These are phyloP conservation scores for Campaea margaritaria DNA, from an alignment of 2,888 invertebrate genomes.

Conservation along the genomic window DNA sequence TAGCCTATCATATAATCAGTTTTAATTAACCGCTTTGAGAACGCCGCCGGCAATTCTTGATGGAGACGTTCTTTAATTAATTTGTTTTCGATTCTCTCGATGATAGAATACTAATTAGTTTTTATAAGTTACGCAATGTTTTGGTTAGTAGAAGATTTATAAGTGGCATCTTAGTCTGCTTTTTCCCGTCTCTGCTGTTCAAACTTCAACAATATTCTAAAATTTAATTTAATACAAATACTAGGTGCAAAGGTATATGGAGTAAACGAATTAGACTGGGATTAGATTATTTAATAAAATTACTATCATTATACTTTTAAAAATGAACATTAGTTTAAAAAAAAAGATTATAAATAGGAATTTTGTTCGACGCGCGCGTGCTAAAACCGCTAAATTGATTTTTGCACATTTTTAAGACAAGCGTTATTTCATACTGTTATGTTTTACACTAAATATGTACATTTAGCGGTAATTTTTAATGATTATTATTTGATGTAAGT, in stretches of 20 bases:
- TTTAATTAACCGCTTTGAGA: slow-evolving; percentile 40
- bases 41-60: slow-evolving; percentile 26
- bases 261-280: too few species aligned
- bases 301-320: slow-evolving; percentile 30
- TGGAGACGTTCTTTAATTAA: slow-evolving; percentile 26
- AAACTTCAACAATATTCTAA: too few species aligned
- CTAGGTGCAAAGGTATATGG: too few species aligned
- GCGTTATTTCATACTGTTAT: too few species aligned
- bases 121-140: slow-evolving; percentile 24
- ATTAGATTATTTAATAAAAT: slow-evolving; percentile 25
- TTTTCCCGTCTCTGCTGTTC: too few species aligned
- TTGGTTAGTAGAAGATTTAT: slow-evolving; percentile 20
- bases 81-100: slow-evolving; percentile 29
- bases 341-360: too few species aligned
- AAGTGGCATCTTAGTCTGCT: not conserved
- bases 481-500: too few species aligned
- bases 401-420: slow-evolving; percentile 1
- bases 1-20: slow-evolving; percentile 41
- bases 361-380: slow-evolving; percentile 7
- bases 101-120: slow-evolving; percentile 22
- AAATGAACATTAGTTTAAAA: slow-evolving; percentile 14
- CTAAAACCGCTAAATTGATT: slow-evolving; percentile 5
- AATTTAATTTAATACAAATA: too few species aligned
- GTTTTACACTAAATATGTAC: too few species aligned
- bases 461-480: too few species aligned